Base-by-base conservation (phyloP, 2,797 vertebrate species). In the Megaceryle alcyon region DNA sequence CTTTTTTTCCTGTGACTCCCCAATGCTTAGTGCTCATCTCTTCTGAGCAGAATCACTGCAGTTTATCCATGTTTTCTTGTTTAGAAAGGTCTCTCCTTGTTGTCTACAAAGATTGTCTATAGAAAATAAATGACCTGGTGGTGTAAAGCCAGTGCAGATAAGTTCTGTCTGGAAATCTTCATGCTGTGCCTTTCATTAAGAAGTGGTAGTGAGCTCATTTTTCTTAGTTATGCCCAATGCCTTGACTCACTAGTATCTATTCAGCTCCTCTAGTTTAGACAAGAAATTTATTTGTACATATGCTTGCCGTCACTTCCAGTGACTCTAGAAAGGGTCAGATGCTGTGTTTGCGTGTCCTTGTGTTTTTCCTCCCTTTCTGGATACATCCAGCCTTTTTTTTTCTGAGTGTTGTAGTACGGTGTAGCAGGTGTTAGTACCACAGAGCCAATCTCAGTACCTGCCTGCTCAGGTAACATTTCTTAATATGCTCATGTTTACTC, bases 1-100 rank as follows among this genome's bases (percentile, higher is more conserved):
- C 1, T 1, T n/a, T 81, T 29, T 41, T 78, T 21, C 4, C 14
- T 16, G 20, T 53, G 31, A 46, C 8, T 41, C 17, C 31, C 31
- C n/a, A 17, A 3, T 16, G 31, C 59, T 63, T 29, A 21, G 43
- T n/a, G 19, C 6, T 76, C 1, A 0, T 48, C 2, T 10, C 22
- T 84, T 71, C 25, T 22, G 29, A 72, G 35, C 18, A 33, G 56
- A 72, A 15, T 5, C 10, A 37, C 10, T 0, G 0, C 0, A 0
- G 3, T 44, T 83, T 56, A 12, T 25, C 33, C 9, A 2, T 1
- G 12, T 12, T 16, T 4, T 12, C 26, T 12, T 31, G 9, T n/a
- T 84, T 33, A 76, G 49, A 61, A 76, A 43, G 33, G 31, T 12
- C 13, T 39, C 63, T 51, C 46, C 37, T 7, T 33, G 8, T 82